These are phyloP conservation scores for Drosophila tani DNA, from an alignment of 1,140 invertebrate species.

Conservation along the genomic window DNA sequence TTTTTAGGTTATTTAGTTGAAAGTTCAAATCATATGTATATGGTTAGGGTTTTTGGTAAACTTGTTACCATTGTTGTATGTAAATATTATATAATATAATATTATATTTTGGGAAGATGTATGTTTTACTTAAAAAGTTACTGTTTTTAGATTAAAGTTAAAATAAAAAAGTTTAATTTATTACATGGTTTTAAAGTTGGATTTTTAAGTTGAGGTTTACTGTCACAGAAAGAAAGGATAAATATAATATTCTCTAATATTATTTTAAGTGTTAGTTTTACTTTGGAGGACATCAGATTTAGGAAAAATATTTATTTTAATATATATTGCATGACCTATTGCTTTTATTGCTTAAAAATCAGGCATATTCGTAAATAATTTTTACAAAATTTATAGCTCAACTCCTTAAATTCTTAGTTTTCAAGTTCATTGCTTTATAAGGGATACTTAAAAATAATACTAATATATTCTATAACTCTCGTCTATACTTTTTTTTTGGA, in stretches of 20 bases:
- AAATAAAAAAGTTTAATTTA: not conserved
- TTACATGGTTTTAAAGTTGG: too few relatives aligned
- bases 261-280: too few relatives aligned
- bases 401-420: not conserved
- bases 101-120: not conserved
- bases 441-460: too few relatives aligned
- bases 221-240: too few relatives aligned
- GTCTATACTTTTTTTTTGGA: not conserved
- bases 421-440: not conserved
- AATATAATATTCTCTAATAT: too few relatives aligned
- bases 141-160: too few relatives aligned
- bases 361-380: not conserved
- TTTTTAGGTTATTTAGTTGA: slow-evolving; percentile 5
- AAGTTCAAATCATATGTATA: slow-evolving; percentile 7
- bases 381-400: not conserved
- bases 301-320: not conserved
- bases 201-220: too few relatives aligned
- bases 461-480: not conserved
- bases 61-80: not conserved
- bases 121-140: too few relatives aligned
- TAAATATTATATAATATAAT: too few relatives aligned
- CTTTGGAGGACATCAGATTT: too few relatives aligned
- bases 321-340: not conserved
- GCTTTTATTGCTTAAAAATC: not conserved
- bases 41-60: not conserved